Base-by-base conservation (phyloP, 2,888 invertebrate species). In the Dicycla oo region DNA sequence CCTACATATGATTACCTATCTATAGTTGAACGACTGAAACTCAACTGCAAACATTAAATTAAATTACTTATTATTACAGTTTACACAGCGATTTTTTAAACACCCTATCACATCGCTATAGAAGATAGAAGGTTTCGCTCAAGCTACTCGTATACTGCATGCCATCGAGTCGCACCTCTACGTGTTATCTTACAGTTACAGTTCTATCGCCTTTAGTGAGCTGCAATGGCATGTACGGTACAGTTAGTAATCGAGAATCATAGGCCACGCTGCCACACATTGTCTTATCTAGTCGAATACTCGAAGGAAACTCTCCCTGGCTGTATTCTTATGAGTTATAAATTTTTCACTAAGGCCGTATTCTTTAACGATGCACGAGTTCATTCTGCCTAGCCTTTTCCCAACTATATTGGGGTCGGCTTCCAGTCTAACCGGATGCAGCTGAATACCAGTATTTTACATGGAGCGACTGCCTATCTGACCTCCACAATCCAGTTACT, bases 161-260 rank as follows among this genome's bases (percentile, higher is more conserved):
- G 45, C 75, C 34, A 56, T 49, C 20, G 40, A 68, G 63, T 78
- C 58, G 63, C 75, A 80, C 74, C 67, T 74, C 45, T 45, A 60
- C 20, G 23, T 51, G 62, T 80, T 80, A 80, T 80, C 76, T 63
- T 40, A 40, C 23, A 54, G 26, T 63, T 40, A 40, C 23, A 54
- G 26, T 26, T 47, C 40, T 56, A 65, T 20, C 51, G 47, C 63
- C 38, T 75, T 38, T 68, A 61, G 56, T 80, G 51, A 78, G 62
- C 51, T 70, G 51, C 40, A 47, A 56, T 78, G 56, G 78, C 51
- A 78, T 68, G 75, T 64, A 51, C 68, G 49, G 64, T 72, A 23
- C 64, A 71, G 78, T 64, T 54, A 61, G 65, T 79, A 73, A 73
- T 79, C 80, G 74, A 58, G 57, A 78, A 80, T 60, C 67, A 78